Evolutionary conservation across 92 coral and sea anemone genomes (phyloP), one percentile per base, ranked within the genome.

Genomic region (Epizoanthus rinbou): DNA sequence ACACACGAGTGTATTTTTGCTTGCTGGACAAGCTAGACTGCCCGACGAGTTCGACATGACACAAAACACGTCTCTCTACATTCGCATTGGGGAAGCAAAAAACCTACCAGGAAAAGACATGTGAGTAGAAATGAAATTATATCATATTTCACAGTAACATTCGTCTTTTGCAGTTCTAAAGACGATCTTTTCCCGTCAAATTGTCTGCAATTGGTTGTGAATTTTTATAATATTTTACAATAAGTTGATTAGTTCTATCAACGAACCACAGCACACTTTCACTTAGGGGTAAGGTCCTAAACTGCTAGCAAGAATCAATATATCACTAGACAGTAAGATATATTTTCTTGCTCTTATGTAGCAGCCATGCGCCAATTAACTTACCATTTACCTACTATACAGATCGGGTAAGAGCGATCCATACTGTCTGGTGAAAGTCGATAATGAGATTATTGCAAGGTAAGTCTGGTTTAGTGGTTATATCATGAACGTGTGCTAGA

Each of bases 391-490:
- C 45, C 57, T 3, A 28, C 63, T 68, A 31, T 31, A 79, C 79
- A 96, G 99, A 50, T 89, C 95, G 22, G 98, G 99, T 18, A 96
- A 89, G 89, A 94, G 98, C 54, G 99, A 96, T 53, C 99, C 99
- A 0, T 96, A 96, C 73, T 96, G 99, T 60, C 66, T 89, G 6
- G 94, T 96, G 65, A 96, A 94, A 75, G 92, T 96, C 15, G 99
- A 96, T 86, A 94, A 90, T 76, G 91, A 96, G 57, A 82, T 89
- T 18, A 92, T 96, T 10, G 99, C 98, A 33, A 90, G 99, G 99
- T 96, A 88, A 75, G 90, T 25, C 50, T 16, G 3, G 43, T 6
- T 24, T 45, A 53, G 33, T 18, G 56, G 41, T 24, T 35, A 23
- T 17, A 54, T 25, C 11, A 50, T 15, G 39, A 52, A 64, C 47